A percentile compares a stretch with the other conserved stretches of the same genome.
Conservation (phyloP, 1,140 invertebrate species). For the Trichomalopsis sarcophagae region DNA sequence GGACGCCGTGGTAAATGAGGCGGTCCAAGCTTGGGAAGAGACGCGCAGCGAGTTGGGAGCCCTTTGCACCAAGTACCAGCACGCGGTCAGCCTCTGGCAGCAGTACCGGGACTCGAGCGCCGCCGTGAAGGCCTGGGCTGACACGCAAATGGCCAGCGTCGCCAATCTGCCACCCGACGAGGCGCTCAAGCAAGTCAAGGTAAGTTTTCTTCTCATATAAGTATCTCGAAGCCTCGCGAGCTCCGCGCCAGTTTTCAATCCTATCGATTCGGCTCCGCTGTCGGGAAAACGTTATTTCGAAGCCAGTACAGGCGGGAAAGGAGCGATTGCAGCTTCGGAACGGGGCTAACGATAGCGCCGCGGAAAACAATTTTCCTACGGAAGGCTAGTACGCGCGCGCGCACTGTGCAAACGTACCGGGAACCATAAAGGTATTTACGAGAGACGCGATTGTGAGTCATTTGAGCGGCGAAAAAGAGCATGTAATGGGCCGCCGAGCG, state of each 20-base stretch:
- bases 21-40: constrained; percentile 84
- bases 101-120: constrained; percentile 85
- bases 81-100: constrained; percentile 86
- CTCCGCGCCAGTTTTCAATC: neutral
- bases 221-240: neutral
- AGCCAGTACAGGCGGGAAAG: neutral
- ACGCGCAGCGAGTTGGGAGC: constrained; percentile 83
- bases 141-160: constrained; percentile 80
- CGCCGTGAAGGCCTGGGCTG: constrained; percentile 82
- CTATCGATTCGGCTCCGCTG: too few relatives aligned
- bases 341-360: constrained; percentile 14
- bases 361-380: constrained; percentile 8
- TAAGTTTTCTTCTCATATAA: constrained; percentile 65
- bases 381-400: too few relatives aligned
- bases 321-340: constrained; percentile 8
- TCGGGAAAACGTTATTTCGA: too few relatives aligned
- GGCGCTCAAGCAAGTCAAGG: constrained; percentile 79
- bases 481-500: neutral
- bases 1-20: constrained; percentile 83
- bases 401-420: neutral
- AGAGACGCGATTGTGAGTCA: constrained; percentile 30
- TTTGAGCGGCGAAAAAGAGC: neutral
- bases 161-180: constrained; percentile 79
- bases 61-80: constrained; percentile 83
- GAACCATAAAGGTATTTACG: constrained; percentile 43